Evolutionary conservation across 2,888 invertebrate species (phyloP), one percentile per base, ranked within the genome.

Genomic region (Ischnura elegans): DNA sequence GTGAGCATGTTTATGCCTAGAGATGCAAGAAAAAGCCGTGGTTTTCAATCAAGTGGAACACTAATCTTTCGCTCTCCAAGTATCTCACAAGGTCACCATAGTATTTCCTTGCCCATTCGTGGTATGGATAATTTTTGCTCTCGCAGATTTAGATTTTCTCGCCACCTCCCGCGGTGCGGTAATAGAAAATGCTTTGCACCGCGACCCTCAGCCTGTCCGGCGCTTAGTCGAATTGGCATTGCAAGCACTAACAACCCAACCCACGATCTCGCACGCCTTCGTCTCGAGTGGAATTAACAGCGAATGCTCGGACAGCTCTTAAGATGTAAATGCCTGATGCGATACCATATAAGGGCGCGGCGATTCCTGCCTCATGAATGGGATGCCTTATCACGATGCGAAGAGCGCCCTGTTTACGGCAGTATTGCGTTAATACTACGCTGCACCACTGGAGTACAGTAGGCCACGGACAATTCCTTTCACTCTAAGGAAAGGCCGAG

Each of bases 381-480:
- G 90, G 47, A 66, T 90, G 25, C 90, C 90, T 90, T 90, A 90
- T 90, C 90, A 66, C 90, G 90, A 90, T 61, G 55, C 90, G 43
- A n/a, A 61, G 43, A 36, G 19, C 90, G 42, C 61, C 36, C 46
- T 21, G 86, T 86, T 86, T 46, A 46, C 42, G 55, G 46, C 55
- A 45, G 61, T 90, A 25, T 90, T 61, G 90, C 90, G 43, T 45
- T 43, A 42, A 42, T 55, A 51, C 55, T 45, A 8, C 36, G n/a
- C 21, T 36, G 87, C 55, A 51, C 47, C 87, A 51, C 29, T 61
- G 61, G 43, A 90, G 61, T 55, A 87, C 87, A 87, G 87, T 90
- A 66, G 90, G 90, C 90, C 90, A 90, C 66, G 90, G 90, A 90
- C 90, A 90, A 90, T 90, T 25, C 90, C 90, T 90, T 90, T 90